Evolutionary conservation across 2,888 invertebrate species (phyloP), one percentile per base, ranked within the genome.

Genomic region (Argynnis bischoffii): DNA sequence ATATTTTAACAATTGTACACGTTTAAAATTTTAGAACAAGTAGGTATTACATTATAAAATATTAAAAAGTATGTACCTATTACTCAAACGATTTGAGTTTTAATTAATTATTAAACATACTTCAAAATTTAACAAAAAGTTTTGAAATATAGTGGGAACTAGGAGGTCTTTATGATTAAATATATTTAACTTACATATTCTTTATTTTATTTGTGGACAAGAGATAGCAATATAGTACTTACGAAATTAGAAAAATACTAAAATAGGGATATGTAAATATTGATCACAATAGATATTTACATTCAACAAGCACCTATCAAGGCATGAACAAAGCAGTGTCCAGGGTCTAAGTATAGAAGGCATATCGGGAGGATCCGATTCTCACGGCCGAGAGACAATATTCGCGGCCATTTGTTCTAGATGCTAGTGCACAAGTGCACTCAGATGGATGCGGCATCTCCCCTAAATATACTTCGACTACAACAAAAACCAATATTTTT

Each of bases 321-420:
- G 60, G 65, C 67, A 72, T 63, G 71, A 74, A 75, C 75, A 74
- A 76, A 74, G 72, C 75, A 65, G 68, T 74, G 76, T 75, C 75
- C 77, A 73, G 69, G 59, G 63, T 67, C 72, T 74, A 72, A 69
- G 72, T 72, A 70, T 74, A 72, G 72, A 73, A 69, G 66, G 69
- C 74, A 76, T 74, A 74, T 79, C 75, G 74, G 63, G 77, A 74
- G 75, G 78, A 86, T 86, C 83, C 83, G 79, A 82, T 86, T 88
- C 87, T 88, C 88, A 88, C 87, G 87, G 86, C 82, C 84, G 72
- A 67, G 78, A 78, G 78, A 78, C 79, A 81, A 84, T 80, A 84
- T 83, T 86, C 80, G 81, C 81, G 82, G 82, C 74, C 79, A 75
- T 75, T 74, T 74, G 73, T 70, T 70, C 14, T 63, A 54, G 78